Evolutionary conservation across 2,888 invertebrate genomes (phyloP), one percentile per base, ranked within the genome.

Genomic region (Tetrapedia diversipes): DNA sequence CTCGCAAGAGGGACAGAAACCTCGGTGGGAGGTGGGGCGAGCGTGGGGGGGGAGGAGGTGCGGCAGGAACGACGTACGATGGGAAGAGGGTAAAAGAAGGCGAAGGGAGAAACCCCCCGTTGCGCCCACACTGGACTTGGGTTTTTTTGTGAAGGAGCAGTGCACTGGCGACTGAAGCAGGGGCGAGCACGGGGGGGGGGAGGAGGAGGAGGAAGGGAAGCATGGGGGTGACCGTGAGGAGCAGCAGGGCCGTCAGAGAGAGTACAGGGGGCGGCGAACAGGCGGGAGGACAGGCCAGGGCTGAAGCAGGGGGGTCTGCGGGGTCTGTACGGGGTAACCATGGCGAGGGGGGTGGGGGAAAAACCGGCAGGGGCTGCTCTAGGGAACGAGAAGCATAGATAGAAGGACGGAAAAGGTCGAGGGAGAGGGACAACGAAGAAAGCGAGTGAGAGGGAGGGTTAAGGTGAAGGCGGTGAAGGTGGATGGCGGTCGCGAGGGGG

Each of bases 71-170:
- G 75, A 85, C 65, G 75, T 75, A 75, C 82, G 86, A 82, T 79
- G 84, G 85, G 81, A 86, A 84, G 86, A 87, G 88, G 86, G 88
- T 84, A 85, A 83, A 87, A 85, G 86, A 86, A 86, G 86, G 82
- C 83, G 80, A 84, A 87, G 88, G 87, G 87, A 86, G 86, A 87
- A 88, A 87, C 86, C 87, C 87, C 89, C 88, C 88, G 88, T 88
- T 86, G 89, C 89, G 89, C 88, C 88, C 89, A 88, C 87, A 87
- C 90, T 89, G 91, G 91, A 90, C 90, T 89, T 83, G 89, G 86
- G 84, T 89, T 88, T 88, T n/a, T 88, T 88, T 87, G 84, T 84
- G 81, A 81, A 84, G 86, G 82, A 80, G 77, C 45, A 47, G 81
- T 77, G 84, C 71, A 77, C 74, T 67, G 78, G 75, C 68, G 84